Evolutionary conservation across 2,888 invertebrate genomes (phyloP), one percentile per base, ranked within the genome.

Genomic region (Ophion slaviceki): DNA sequence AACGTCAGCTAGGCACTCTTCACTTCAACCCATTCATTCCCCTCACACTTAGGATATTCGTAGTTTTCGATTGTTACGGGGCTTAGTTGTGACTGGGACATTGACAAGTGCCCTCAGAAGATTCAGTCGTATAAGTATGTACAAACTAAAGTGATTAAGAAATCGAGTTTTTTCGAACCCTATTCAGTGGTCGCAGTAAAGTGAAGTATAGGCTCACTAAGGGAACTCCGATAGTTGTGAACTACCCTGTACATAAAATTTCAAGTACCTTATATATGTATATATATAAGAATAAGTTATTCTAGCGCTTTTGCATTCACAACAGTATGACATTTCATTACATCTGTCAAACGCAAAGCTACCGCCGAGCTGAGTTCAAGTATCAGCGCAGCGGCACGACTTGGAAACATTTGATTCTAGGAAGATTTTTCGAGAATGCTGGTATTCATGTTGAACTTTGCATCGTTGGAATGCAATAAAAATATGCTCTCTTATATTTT

Each of bases 301-400:
- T 40, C 40, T 40, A 67, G 40, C 7, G 40, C 72, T 74, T 81
- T 68, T 4, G 24, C 77, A 74, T 77, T 68, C 57, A 47, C 67
- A 57, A 62, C 40, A n/a, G 28, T n/a, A 67, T 20, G 68, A 74
- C 67, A 64, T 72, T 81, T 85, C 67, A 78, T 85, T 78, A 62
- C 36, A 81, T 78, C 72, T 74, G 84, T 85, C 81, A 74, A 62
- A 80, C 45, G 28, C 84, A 81, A 61, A 62, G 72, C 67, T 78
- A 61, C 20, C 0, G 68, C 47, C 45, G 62, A 74, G 71, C 24
- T 10, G 24, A 84, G 32, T 75, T 74, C 36, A 32, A 68, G 80
- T 77, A 20, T 24, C 47, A 66, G 17, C 14, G 47, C 47, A 66
- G 17, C 10, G 47, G 17, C 20, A n/a, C 20, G 28, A 32, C 20